A percentile compares a stretch with the other conserved stretches of the same genome.
These are phyloP conservation scores for Sturnus vulgaris DNA, from an alignment of 2,113 vertebrate genomes.

Conservation along the genomic window DNA sequence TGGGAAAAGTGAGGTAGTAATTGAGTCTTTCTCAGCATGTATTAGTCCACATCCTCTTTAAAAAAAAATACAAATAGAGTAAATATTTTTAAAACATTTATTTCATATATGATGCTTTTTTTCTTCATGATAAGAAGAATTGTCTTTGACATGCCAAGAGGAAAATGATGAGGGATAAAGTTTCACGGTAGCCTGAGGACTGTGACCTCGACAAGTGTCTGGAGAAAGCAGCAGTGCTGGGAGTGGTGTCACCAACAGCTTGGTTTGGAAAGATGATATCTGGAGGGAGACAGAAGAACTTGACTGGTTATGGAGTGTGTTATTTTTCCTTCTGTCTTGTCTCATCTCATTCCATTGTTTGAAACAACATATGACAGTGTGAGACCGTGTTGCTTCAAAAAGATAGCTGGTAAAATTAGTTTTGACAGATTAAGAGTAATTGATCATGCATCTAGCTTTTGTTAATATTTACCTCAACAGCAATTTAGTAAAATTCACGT, in stretches of 20 bases:
- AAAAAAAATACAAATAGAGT: not conserved
- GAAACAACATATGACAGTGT: not conserved
- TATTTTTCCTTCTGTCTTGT: not conserved
- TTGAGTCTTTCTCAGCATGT: not conserved
- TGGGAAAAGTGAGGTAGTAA: not conserved
- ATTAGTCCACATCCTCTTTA: not conserved
- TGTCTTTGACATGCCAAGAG: not conserved
- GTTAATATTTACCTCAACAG: not conserved
- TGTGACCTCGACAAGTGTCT: not conserved
- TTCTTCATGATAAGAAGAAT: not conserved
- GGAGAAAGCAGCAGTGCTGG: not conserved
- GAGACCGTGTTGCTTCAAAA: not conserved
- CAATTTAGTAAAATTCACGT: not conserved
- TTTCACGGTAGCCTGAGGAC: not conserved
- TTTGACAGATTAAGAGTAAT: not conserved
- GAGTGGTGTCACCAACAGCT: not conserved
- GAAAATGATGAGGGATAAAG: not conserved
- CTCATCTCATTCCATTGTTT: not conserved
- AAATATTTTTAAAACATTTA: not conserved
- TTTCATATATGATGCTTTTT: not conserved
- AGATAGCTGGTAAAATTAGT: not conserved
- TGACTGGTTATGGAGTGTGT: not conserved
- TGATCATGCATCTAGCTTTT: not conserved
- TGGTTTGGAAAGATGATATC: not conserved
- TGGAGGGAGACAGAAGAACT: not conserved